phyloP scores from a whole-genome alignment of 1,140 invertebrate genomes.

The Trichomalopsis sarcophagae region DNA sequence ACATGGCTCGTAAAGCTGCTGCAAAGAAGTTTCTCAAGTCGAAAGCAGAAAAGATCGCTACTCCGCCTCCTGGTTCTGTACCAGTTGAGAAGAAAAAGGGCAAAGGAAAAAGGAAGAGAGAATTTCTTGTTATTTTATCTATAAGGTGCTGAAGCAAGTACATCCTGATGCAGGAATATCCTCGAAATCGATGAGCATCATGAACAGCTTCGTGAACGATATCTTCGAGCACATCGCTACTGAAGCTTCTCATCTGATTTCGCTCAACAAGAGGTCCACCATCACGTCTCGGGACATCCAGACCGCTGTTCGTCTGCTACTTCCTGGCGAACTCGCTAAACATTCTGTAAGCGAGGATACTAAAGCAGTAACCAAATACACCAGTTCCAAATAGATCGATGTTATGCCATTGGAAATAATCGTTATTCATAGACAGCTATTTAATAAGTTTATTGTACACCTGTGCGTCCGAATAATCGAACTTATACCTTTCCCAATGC shows the following conservation, averaged over 20 bases:
- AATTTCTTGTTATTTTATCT: background rate
- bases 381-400: background rate
- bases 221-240: background rate
- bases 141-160: background rate
- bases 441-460: too few relatives aligned
- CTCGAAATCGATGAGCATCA: background rate
- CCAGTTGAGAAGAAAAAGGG: background rate
- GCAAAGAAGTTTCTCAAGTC: too few relatives aligned
- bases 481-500: too few relatives aligned
- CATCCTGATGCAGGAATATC: background rate
- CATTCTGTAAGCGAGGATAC: constrained; percentile 78
- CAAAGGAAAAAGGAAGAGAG: background rate
- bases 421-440: too few relatives aligned
- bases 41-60: background rate
- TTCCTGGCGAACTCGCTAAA: constrained; percentile 71
- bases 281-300: background rate
- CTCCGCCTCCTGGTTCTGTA: background rate
- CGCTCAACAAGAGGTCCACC: background rate
- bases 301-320: background rate
- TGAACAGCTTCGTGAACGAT: background rate
- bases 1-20: background rate
- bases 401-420: too few relatives aligned
- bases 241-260: background rate
- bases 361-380: constrained; percentile 55
- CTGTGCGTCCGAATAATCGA: too few relatives aligned